These are phyloP conservation scores for Pollenia amentaria DNA, from an alignment of 2,888 invertebrate species.

Conservation along the genomic window DNA sequence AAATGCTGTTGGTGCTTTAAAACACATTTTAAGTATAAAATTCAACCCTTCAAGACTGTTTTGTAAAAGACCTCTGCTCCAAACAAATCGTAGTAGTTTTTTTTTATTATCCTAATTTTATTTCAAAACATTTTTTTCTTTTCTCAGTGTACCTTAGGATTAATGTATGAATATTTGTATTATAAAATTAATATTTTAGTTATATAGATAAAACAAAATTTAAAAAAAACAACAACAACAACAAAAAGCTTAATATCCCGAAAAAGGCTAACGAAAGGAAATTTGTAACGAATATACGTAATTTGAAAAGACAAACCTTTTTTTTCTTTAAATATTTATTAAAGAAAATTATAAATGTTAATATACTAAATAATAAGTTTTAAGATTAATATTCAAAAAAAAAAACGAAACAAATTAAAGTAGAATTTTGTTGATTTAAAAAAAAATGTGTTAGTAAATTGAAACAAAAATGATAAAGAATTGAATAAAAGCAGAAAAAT, in stretches of 20 bases:
- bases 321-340: slow-evolving; percentile 60
- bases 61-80: no score
- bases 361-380: slow-evolving; percentile 72
- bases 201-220: slow-evolving; percentile 40
- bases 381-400: slow-evolving; percentile 56
- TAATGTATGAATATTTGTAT: slow-evolving; percentile 77
- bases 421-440: slow-evolving; percentile 69
- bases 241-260: slow-evolving; percentile 77
- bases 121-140: slow-evolving; percentile 43
- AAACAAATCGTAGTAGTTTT: slow-evolving; percentile 37
- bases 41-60: no score
- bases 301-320: slow-evolving; percentile 77
- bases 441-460: slow-evolving; percentile 69
- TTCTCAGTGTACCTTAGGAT: slow-evolving; percentile 80
- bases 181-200: slow-evolving; percentile 69
- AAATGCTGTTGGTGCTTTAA: neutral
- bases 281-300: slow-evolving; percentile 83
- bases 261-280: slow-evolving; percentile 23
- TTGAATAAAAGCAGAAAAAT: slow-evolving; percentile 20
- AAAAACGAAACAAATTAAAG: slow-evolving; percentile 35
- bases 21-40: no score
- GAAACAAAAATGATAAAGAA: slow-evolving; percentile 39
- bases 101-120: slow-evolving; percentile 29
- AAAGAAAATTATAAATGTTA: slow-evolving; percentile 72
- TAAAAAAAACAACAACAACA: slow-evolving; percentile 50